These are phyloP conservation scores for Pantelozetes paolii DNA, from an alignment of 2,888 invertebrate genomes.

Conservation along the genomic window DNA sequence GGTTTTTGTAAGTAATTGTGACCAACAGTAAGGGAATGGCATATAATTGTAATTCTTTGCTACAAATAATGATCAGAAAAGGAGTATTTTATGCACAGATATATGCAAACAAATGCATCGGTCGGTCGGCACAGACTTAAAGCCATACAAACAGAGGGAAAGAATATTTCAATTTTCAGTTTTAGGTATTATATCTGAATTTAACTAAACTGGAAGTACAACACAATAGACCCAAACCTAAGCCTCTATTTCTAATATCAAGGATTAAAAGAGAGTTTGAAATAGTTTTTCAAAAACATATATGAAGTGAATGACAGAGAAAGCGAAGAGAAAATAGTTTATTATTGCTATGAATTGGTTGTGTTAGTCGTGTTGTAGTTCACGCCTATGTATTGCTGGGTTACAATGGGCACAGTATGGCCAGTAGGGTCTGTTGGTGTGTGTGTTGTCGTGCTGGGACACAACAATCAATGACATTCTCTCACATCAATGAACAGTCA, in stretches of 20 bases:
- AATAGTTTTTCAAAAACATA: conserved; percentile 26
- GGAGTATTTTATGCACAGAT: neutral
- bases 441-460: conserved; percentile 32
- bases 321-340: conserved; percentile 22
- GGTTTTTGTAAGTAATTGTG: neutral
- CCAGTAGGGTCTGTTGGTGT: neutral
- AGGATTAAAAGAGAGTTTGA: conserved; percentile 27
- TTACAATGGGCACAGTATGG: neutral
- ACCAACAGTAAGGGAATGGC: neutral
- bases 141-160: neutral
- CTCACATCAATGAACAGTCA: neutral
- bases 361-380: conserved; percentile 36
- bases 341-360: conserved; percentile 25
- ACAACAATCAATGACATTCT: conserved; percentile 31
- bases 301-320: neutral
- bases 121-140: conserved; percentile 15
- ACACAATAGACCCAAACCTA: neutral
- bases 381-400: conserved; percentile 27
- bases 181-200: neutral
- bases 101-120: neutral
- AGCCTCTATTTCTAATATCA: conserved; percentile 11
- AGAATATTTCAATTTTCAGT: neutral
- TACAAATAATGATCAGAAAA: conserved; percentile 19
- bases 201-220: neutral
- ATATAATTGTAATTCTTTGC: conserved; percentile 23